Evolutionary conservation across 2,888 invertebrate species (phyloP), one percentile per base, ranked within the genome.

Genomic region (Cerastoderma edule): DNA sequence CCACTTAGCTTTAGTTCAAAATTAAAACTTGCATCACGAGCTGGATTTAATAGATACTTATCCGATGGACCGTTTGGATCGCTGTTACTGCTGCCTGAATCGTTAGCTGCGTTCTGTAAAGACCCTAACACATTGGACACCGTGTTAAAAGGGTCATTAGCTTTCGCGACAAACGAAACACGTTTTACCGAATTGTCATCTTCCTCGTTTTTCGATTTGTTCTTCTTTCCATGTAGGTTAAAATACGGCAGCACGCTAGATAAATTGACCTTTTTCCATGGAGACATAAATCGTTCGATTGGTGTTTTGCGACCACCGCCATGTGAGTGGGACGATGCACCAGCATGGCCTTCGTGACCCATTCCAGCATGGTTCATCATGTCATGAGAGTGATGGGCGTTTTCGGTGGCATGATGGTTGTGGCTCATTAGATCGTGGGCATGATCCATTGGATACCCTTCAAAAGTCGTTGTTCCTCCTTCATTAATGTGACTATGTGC

Each of bases 141-240:
- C 22, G 46, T 66, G 16, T 72, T 46, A 56, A 79, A 79, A 19
- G 79, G 79, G 72, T 79, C 79, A 0, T 72, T 70, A 28, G 79
- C 79, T 30, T 79, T 71, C 2, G 79, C 79, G 54, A 79, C 48
- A 24, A 79, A 79, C 30, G 75, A 67, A 4, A 72, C 69, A 27
- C 75, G 56, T 22, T 79, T 70, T 4, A 69, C 32, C 13, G 65
- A 56, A 27, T 30, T 68, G 28, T 77, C 77, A 6, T 77, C 77
- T 0, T 72, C 72, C 13, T 50, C 64, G 16, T 35, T 5, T 32
- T 30, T 13, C 19, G 53, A 8, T 5, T 46, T 67, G 4, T 22
- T 50, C 0, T 39, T 50, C 3, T 67, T 32, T 6, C 19, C 5
- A 32, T 56, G 19, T 1, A 24, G 10, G 6, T 60, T 30, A 33